phyloP scores from a whole-genome alignment of 2,113 vertebrate genomes.

The Petrocephalus microphthalmus region DNA sequence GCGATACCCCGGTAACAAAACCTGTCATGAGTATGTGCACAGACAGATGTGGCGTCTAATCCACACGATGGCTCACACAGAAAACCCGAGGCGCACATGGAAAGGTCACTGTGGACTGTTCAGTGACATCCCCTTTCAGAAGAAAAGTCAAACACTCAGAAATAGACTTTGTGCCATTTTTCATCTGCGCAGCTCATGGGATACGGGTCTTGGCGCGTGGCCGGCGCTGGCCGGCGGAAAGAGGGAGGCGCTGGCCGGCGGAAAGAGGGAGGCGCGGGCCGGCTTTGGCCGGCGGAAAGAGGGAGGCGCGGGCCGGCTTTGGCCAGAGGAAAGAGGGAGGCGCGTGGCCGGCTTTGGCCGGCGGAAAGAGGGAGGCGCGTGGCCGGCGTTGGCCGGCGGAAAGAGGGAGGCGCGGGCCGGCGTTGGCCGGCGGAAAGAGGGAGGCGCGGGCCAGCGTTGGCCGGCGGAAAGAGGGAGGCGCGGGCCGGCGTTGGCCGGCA shows the following conservation, averaged over 20 bases:
- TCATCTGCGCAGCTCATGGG: background rate
- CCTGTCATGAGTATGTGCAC: background rate
- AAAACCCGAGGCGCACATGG: background rate
- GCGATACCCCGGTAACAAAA: background rate
- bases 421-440: background rate
- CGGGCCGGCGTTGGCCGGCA: too few species aligned
- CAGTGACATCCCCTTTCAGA: background rate
- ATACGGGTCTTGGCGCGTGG: background rate
- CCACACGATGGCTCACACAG: background rate
- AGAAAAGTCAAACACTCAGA: background rate
- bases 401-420: background rate
- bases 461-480: background rate
- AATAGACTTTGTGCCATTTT: background rate
- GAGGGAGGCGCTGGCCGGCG: background rate
- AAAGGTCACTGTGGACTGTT: background rate
- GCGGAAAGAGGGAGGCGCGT: background rate
- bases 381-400: background rate
- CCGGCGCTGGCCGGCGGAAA: background rate
- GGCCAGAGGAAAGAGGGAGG: background rate
- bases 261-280: background rate
- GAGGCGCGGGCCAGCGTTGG: background rate
- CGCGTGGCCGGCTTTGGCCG: background rate
- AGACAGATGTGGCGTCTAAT: background rate
- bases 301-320: background rate
- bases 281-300: background rate